phyloP scores from a whole-genome alignment of 2,113 vertebrate genomes.

The Steatornis caripensis region DNA sequence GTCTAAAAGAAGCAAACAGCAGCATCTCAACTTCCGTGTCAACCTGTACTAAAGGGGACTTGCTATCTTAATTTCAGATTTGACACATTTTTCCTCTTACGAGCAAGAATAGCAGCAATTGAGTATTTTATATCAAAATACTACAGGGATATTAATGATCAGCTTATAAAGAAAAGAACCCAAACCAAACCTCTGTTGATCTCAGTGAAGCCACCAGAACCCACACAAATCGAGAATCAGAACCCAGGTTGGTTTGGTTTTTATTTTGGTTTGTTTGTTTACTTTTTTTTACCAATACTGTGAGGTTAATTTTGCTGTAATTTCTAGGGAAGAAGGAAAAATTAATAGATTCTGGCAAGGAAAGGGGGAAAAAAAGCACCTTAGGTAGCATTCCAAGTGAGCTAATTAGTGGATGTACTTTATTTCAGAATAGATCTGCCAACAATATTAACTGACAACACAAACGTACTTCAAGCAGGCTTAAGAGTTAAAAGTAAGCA shows the following conservation, averaged over 20 bases:
- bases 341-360: neutral
- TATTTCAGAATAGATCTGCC: neutral
- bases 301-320: neutral
- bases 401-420: neutral
- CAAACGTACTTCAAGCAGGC: neutral
- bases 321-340: neutral
- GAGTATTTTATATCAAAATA: neutral
- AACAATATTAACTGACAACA: neutral
- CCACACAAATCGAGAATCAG: neutral
- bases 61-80: neutral
- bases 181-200: neutral
- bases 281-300: neutral
- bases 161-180: neutral
- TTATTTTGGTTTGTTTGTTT: too few relatives aligned
- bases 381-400: neutral
- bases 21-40: neutral
- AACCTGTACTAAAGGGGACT: neutral
- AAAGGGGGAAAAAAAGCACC: neutral
- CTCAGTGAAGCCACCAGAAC: neutral
- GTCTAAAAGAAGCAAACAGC: neutral
- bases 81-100: neutral
- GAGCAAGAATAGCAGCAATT: neutral
- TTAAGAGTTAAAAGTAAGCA: conserved; percentile 53
- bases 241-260: neutral
- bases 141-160: neutral